phyloP scores from a whole-genome alignment of 2,797 vertebrate genomes.

The Acanthurus lineatus region DNA sequence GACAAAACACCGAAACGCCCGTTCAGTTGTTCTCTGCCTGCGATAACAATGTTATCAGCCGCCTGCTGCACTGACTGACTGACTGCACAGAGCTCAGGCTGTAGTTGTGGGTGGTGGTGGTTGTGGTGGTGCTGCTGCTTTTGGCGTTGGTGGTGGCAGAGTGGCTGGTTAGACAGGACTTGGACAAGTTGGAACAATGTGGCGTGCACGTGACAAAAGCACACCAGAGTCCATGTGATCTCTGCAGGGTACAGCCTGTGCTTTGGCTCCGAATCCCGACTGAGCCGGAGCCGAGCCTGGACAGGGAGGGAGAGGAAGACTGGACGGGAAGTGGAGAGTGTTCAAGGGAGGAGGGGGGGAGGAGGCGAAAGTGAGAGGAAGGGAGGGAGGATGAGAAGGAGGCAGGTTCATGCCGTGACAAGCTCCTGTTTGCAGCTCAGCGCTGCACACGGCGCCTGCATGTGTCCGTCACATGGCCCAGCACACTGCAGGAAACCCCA shows the following conservation, averaged over 20 bases:
- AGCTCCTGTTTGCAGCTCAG: constrained; percentile 61
- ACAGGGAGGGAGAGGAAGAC: constrained; percentile 33
- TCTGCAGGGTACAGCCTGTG: constrained; percentile 76
- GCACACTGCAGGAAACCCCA: constrained; percentile 68
- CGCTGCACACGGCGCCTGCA: constrained; percentile 74
- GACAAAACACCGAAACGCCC: neutral
- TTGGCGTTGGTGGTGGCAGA: neutral
- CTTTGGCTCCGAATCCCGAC: constrained; percentile 61
- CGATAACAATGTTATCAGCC: constrained; percentile 20
- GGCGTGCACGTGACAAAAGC: constrained; percentile 70
- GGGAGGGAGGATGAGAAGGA: neutral
- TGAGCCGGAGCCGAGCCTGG: constrained; percentile 28
- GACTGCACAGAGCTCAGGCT: neutral
- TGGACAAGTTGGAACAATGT: constrained; percentile 51
- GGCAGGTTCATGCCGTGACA: constrained; percentile 63
- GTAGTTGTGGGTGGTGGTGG: constrained; percentile 13
- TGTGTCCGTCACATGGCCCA: constrained; percentile 83
- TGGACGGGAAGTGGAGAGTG: constrained; percentile 34
- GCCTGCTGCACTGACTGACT: neutral
- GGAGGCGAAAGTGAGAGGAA: neutral
- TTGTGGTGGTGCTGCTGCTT: constrained; percentile 1
- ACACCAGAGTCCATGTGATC: constrained; percentile 79
- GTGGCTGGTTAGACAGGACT: constrained; percentile 31
- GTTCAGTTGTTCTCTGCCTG: neutral
- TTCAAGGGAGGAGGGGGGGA: neutral